Conservation (phyloP, 2,797 vertebrate species). For the Pachyuromys duprasi region DNA sequence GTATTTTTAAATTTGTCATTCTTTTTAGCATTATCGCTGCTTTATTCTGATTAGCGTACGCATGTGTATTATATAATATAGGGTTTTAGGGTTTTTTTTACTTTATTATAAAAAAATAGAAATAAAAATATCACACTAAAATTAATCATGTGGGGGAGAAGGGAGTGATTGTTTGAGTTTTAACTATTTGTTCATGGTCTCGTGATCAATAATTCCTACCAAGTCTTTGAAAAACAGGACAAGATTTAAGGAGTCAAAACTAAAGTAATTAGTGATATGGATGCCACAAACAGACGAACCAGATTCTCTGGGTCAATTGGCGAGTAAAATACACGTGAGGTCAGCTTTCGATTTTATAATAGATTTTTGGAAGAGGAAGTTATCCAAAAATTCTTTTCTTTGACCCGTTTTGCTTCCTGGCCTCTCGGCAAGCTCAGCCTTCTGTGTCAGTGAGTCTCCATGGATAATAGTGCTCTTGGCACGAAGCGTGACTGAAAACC, state of each 20-base stretch:
- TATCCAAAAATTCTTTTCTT: conserved; percentile 55
- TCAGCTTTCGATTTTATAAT: conserved; percentile 73
- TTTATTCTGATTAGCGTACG: conserved; percentile 30
- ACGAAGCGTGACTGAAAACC: conserved; percentile 68
- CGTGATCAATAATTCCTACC: conserved; percentile 27
- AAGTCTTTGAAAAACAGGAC: conserved; percentile 57
- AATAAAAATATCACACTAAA: background rate
- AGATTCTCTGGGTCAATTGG: conserved; percentile 82
- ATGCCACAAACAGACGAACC: conserved; percentile 78
- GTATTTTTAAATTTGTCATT: background rate
- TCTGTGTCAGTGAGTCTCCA: conserved; percentile 60
- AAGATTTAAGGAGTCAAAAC: conserved; percentile 39
- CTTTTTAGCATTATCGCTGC: conserved; percentile 25
- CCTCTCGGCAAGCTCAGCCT: conserved; percentile 45
- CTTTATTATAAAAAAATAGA: background rate
- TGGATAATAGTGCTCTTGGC: conserved; percentile 72
- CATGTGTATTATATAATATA: background rate
- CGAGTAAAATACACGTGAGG: conserved; percentile 81
- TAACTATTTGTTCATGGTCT: conserved; percentile 50
- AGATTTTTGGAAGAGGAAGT: conserved; percentile 68
- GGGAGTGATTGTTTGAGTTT: conserved; percentile 65
- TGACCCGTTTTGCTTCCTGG: conserved; percentile 67
- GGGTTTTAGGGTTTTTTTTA: background rate
- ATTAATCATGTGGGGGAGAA: background rate
- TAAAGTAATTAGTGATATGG: conserved; percentile 76